A percentile compares a stretch with the other conserved stretches of the same genome.
These are phyloP conservation scores for Pinctada fucata DNA, from an alignment of 2,888 invertebrate species.

Conservation along the genomic window DNA sequence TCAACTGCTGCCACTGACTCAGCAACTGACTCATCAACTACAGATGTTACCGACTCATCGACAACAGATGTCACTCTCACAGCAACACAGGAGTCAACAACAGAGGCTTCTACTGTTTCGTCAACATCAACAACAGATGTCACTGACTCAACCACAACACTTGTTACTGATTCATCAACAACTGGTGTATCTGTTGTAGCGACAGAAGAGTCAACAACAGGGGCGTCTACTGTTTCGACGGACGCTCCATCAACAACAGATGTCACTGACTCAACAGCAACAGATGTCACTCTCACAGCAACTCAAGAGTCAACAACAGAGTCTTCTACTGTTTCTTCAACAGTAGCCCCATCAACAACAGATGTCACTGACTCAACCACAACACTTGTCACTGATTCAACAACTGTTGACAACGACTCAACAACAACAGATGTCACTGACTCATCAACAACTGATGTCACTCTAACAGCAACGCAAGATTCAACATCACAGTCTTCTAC, in stretches of 20 bases:
- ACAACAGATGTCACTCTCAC: neutral
- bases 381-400: neutral
- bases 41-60: neutral
- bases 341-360: neutral
- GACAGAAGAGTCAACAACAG: neutral
- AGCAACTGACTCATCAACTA: neutral
- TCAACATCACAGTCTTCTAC: neutral
- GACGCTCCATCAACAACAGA: neutral
- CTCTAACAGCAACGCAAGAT: neutral
- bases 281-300: too few species aligned
- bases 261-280: neutral
- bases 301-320: neutral
- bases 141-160: neutral
- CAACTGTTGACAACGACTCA: neutral
- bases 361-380: neutral
- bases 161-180: neutral
- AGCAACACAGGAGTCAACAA: neutral
- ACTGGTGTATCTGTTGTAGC: neutral
- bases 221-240: neutral
- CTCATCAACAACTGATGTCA: neutral
- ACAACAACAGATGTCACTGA: neutral
- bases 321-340: neutral
- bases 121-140: neutral
- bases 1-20: neutral
- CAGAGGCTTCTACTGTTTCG: neutral